These are phyloP conservation scores for Nephrotoma guestfalica DNA, from an alignment of 2,888 invertebrate species.

Conservation along the genomic window DNA sequence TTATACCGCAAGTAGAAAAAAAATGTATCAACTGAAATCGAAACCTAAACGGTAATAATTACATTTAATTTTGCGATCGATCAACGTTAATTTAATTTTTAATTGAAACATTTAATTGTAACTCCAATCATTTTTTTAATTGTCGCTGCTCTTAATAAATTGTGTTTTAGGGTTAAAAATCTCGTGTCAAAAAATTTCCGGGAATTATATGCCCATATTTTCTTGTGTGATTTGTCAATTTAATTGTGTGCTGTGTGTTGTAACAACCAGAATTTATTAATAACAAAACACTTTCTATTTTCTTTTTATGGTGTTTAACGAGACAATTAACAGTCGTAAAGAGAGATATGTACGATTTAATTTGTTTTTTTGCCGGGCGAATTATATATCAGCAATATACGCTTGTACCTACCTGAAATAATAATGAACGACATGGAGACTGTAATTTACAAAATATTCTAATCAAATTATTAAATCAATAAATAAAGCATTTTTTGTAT, in stretches of 20 bases:
- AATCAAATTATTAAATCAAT: not conserved
- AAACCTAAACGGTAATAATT: not conserved
- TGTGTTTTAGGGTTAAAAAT: not conserved
- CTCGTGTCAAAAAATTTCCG: not conserved
- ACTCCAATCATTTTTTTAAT: not conserved
- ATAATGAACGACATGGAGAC: not conserved
- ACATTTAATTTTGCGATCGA: not conserved
- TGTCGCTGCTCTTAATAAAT: not conserved
- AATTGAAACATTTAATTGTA: not conserved
- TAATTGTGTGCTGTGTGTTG: not conserved
- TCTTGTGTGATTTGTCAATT: not conserved
- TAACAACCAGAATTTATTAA: not conserved
- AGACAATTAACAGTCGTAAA: not conserved
- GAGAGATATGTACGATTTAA: not conserved
- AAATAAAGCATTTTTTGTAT: not conserved
- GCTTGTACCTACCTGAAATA: not conserved
- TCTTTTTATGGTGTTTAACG: not conserved
- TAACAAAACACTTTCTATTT: not conserved
- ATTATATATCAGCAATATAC: not conserved
- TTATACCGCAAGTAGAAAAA: not conserved
- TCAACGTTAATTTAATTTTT: not conserved
- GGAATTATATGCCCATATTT: not conserved
- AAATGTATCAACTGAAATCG: not conserved
- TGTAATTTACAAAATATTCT: not conserved
- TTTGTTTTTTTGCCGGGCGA: not conserved